Percentiles rank a stretch among this genome's conserved stretches.
Evolutionary conservation across 2,888 invertebrate genomes (phyloP).

Genomic region (Hydraecia micacea): DNA sequence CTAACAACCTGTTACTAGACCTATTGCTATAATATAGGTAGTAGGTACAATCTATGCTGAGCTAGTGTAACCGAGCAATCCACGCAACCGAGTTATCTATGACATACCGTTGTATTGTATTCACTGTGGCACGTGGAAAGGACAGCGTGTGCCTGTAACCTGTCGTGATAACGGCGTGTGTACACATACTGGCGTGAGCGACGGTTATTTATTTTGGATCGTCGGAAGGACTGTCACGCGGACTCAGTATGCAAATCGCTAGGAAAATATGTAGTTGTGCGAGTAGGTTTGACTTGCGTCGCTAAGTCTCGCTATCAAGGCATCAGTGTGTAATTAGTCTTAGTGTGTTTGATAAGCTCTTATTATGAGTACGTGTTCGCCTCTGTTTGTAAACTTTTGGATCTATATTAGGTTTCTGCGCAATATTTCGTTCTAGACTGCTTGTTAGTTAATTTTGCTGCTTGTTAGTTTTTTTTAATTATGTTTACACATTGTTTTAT

Average conservation of each 20-base stretch:
- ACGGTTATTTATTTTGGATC: not conserved
- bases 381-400: not conserved
- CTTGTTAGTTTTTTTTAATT: not conserved
- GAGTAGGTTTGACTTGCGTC: not conserved
- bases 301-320: conserved; percentile 16
- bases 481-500: not conserved
- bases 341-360: conserved; percentile 10
- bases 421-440: not conserved
- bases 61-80: not conserved
- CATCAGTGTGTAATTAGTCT: conserved; percentile 9
- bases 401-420: not conserved
- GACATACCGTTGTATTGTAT: conserved; percentile 5
- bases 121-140: not conserved
- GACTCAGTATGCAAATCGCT: conserved; percentile 35
- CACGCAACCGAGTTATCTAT: not conserved
- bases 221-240: not conserved
- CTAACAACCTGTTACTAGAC: conserved; percentile 10
- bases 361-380: not conserved
- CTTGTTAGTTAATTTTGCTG: not conserved
- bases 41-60: not conserved
- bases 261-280: not conserved
- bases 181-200: not conserved
- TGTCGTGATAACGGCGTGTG: not conserved
- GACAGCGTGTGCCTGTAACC: not conserved
- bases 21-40: not conserved